A percentile compares a stretch with the other conserved stretches of the same genome.
These are phyloP conservation scores for Drosophila planitibia DNA, from an alignment of 2,888 invertebrate species.

Conservation along the genomic window DNA sequence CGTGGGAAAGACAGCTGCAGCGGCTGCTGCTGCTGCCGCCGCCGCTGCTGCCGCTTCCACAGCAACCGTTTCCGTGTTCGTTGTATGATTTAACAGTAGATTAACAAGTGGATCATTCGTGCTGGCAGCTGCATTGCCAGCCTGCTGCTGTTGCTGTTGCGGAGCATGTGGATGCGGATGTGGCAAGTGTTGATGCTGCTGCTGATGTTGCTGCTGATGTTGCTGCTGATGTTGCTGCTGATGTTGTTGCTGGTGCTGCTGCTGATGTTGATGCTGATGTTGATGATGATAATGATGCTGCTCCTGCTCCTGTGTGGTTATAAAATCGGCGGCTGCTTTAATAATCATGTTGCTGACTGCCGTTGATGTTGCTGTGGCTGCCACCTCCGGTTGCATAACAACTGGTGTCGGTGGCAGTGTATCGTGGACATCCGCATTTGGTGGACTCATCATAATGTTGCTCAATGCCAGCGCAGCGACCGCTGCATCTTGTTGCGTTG, in stretches of 20 bases:
- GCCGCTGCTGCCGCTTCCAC: constrained; percentile 61
- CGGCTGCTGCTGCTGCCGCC: constrained; percentile 43
- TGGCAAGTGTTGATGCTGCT: constrained; percentile 67
- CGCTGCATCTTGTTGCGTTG: constrained; percentile 82
- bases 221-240: constrained; percentile 84
- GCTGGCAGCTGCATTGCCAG: constrained; percentile 48
- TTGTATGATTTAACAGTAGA: constrained; percentile 77
- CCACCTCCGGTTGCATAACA: constrained; percentile 79
- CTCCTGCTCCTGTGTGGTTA: constrained; percentile 88
- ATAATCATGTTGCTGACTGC: constrained; percentile 90
- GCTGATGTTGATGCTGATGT: constrained; percentile 48
- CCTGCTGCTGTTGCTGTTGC: constrained; percentile 76
- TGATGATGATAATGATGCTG: constrained; percentile 86
- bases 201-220: constrained; percentile 28
- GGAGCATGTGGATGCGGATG: constrained; percentile 83
- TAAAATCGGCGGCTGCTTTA: constrained; percentile 90
- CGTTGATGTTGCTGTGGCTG: constrained; percentile 82
- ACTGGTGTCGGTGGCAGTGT: constrained; percentile 70
- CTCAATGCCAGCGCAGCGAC: constrained; percentile 83
- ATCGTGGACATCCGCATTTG: constrained; percentile 61
- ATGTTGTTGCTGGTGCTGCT: constrained; percentile 35
- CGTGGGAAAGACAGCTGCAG: constrained; percentile 48
- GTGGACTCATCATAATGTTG: constrained; percentile 84
- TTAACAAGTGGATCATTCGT: constrained; percentile 78
- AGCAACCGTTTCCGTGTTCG: constrained; percentile 67